Conservation (phyloP, 2,797 vertebrate genomes). For the Chaetophractus vellerosus region DNA sequence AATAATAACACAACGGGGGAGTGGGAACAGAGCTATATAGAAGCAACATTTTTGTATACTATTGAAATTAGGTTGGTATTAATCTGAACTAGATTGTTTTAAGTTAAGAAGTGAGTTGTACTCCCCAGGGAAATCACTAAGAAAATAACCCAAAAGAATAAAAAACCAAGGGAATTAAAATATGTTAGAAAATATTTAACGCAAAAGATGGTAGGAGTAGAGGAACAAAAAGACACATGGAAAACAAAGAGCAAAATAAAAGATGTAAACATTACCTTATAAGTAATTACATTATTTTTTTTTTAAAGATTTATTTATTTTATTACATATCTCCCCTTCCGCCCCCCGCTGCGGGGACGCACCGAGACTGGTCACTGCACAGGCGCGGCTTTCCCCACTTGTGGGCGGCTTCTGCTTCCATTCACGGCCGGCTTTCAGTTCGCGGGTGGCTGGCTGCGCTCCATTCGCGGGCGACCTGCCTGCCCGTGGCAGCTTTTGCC, state of each 20-base stretch:
- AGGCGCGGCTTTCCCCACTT: too few species aligned
- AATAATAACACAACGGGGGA: neutral
- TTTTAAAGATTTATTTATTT: too few species aligned
- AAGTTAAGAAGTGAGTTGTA: neutral
- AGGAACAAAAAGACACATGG: neutral
- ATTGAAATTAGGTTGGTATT: neutral
- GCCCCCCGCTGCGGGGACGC: too few species aligned
- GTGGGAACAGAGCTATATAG: neutral
- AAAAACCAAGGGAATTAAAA: neutral
- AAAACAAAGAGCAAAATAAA: neutral
- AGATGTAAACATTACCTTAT: neutral
- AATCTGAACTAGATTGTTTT: neutral
- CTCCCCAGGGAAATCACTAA: neutral
- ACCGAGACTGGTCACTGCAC: too few species aligned
- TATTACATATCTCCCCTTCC: too few species aligned
- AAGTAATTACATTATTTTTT: slow-evolving; percentile 10
- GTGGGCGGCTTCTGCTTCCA: too few species aligned
- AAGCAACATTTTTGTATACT: neutral
- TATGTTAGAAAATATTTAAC: slow-evolving; percentile 15
- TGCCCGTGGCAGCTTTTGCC: too few species aligned
- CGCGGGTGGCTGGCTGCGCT: too few species aligned
- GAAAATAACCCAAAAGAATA: slow-evolving; percentile 41
- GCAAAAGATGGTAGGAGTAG: neutral
- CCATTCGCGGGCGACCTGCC: too few species aligned
- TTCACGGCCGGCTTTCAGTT: too few species aligned